phyloP scores from a whole-genome alignment of 2,113 vertebrate genomes.

The Pterocles orientalis region DNA sequence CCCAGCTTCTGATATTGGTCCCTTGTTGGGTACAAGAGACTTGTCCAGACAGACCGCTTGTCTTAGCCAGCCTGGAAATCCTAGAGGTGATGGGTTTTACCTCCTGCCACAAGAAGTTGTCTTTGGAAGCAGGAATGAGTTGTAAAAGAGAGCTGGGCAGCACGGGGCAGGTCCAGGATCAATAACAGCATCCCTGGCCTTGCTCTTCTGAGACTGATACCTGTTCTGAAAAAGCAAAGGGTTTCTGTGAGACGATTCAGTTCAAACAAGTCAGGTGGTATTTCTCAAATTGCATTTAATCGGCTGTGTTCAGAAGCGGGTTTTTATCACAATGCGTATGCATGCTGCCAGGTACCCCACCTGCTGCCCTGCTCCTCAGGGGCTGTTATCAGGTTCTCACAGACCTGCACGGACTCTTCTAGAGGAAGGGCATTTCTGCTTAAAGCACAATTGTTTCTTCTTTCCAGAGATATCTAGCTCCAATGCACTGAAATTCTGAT shows the following conservation, averaged over 20 bases:
- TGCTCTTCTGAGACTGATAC: background rate
- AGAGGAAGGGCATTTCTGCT: background rate
- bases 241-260: background rate
- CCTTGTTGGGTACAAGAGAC: background rate
- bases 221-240: background rate
- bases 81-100: background rate
- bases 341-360: accelerated
- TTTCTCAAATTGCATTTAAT: conserved; percentile 5
- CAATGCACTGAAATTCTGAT: background rate
- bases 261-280: background rate
- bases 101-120: background rate
- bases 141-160: background rate
- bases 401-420: background rate
- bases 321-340: background rate
- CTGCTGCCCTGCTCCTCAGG: background rate
- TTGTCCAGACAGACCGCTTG: background rate
- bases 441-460: background rate
- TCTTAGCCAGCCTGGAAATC: background rate
- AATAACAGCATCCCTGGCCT: background rate
- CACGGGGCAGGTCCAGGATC: background rate
- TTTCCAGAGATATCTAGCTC: background rate
- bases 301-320: background rate
- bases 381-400: background rate
- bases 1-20: background rate
- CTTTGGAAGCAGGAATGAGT: background rate